Evolutionary conservation across 2,888 invertebrate genomes (phyloP), one percentile per base, ranked within the genome.

Genomic region (Leptopilina syphax): DNA sequence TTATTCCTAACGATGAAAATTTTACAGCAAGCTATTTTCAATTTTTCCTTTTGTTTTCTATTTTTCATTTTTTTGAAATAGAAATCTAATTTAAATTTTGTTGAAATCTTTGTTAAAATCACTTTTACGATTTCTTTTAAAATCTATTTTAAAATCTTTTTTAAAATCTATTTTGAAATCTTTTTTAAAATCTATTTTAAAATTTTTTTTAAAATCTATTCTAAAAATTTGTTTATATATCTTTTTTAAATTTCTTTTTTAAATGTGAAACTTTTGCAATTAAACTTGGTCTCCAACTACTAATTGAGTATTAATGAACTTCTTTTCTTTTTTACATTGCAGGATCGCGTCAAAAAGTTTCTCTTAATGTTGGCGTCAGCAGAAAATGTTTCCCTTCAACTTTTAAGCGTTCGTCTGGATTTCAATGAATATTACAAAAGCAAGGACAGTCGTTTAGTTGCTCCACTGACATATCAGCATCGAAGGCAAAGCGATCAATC

Each of bases 351-450:
- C 60, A 96, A 96, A 79, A 95, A 96, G 83, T 96, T 98, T 90
- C 94, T 99, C 76, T 92, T 97, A 76, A 95, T 97, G 92, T 94
- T 98, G 27, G 96, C 97, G 24, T 94, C 95, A 1, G 97, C 97
- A 88, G 93, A 95, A 77, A 97, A 98, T 92, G 95, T 96, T 84
- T 97, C 97, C 85, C 93, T 99, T 18, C 97, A 98, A 88, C 95
- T 97, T 86, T 94, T 99, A 80, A 98, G 98, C 83, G 97, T 97
- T 89, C 95, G 98, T 3, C 94, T 99, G 79, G 98, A 98, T 93
- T 99, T 98, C 92, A 99, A 98, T 92, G 97, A 98, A 91, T 97
- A 97, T 92, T 99, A 99, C 93, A 97, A 97, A 90, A 95, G 96
- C 82, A 95, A 95, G 81, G 96, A 97, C 90, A 94, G 95, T 83